These are phyloP conservation scores for Thunnus thynnus DNA, from an alignment of 2,113 vertebrate species.

Conservation along the genomic window DNA sequence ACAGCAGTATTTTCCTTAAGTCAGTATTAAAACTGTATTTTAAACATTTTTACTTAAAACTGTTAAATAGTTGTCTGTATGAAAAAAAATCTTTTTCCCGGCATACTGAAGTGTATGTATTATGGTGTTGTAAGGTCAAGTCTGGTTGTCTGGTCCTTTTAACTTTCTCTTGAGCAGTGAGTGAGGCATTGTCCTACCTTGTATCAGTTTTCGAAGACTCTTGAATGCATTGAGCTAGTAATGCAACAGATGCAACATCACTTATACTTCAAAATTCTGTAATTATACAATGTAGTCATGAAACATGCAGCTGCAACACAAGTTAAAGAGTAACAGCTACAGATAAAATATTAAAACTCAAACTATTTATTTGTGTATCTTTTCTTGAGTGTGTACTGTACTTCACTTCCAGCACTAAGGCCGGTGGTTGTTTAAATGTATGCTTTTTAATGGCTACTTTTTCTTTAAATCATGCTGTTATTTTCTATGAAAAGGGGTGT, in stretches of 20 bases:
- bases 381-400: constrained; percentile 56
- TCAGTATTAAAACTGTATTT: constrained; percentile 85
- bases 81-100: constrained; percentile 39
- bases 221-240: constrained; percentile 13
- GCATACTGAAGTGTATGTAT: constrained; percentile 59
- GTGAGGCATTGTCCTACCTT: constrained; percentile 31
- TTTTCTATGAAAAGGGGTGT: constrained; percentile 46
- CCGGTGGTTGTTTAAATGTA: constrained; percentile 72
- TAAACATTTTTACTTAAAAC: constrained; percentile 74
- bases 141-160: constrained; percentile 50
- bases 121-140: constrained; percentile 54
- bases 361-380: constrained; percentile 80
- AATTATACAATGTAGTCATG: constrained; percentile 26
- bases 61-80: constrained; percentile 68
- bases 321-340: constrained; percentile 36
- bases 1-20: constrained; percentile 67
- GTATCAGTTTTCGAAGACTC: constrained; percentile 38
- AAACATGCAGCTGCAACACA: constrained; percentile 40
- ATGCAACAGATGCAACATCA: constrained; percentile 30
- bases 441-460: constrained; percentile 51
- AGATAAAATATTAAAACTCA: constrained; percentile 40
- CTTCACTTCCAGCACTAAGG: constrained; percentile 67
- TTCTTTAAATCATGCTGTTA: constrained; percentile 38
- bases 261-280: constrained; percentile 39
- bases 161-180: constrained; percentile 41